Evolutionary conservation across 2,888 invertebrate genomes (phyloP), one percentile per base, ranked within the genome.

Genomic region (Diploptera punctata): DNA sequence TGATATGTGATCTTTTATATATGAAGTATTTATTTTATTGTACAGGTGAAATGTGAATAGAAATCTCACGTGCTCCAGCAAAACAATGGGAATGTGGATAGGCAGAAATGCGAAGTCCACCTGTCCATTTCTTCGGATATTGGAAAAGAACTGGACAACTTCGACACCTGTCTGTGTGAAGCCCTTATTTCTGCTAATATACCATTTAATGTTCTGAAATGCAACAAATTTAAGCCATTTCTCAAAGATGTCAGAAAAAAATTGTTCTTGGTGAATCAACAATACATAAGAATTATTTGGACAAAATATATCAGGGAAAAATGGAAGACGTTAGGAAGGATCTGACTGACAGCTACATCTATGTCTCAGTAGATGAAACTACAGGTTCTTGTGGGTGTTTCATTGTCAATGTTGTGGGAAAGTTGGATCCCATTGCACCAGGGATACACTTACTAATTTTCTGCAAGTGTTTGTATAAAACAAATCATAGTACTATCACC

Each of bases 281-380:
- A 31, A 21, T 75, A 1, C 57, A 75, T 44, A 77, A 76, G 70
- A 74, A 72, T 69, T 76, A 74, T 71, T 68, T 76, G 19, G 68
- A 71, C 24, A 26, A 67, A 49, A 73, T 70, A 10, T 76, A 73
- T 47, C 29, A 69, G 47, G 43, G 69, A 16, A 67, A 68, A 18
- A 49, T 76, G 43, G 33, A 67, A 10, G 73, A 68, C 38, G 76
- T 75, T 52, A 68, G 69, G 72, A 18, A 67, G 13, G 67, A 77
- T 31, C 70, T 77, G 24, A 73, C 71, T 2, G 75, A 76, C 16
- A 60, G 71, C 57, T 74, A 62, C 57, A 72, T 77, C 43, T 77
- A 77, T 78, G 71, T 77, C 7, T 70, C 75, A 13, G 61, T 75
- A 9, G 74, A 77, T 31, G 76, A 77, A 75, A 75, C 75, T n/a